phyloP scores from a whole-genome alignment of 2,888 invertebrate genomes.

The Nipponacmea schrenckii region DNA sequence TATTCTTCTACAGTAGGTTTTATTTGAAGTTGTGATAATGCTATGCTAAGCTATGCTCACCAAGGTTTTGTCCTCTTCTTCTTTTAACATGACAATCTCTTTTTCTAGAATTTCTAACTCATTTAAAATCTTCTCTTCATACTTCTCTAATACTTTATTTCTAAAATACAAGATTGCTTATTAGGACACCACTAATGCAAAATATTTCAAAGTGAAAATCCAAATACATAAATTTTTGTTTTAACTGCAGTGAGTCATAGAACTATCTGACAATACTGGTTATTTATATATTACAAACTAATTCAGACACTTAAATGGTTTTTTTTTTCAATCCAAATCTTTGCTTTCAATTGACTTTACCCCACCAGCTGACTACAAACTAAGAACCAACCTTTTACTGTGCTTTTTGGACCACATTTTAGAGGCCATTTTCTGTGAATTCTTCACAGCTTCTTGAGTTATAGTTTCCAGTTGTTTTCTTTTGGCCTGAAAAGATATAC shows the following conservation, averaged over 20 bases:
- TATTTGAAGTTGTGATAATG: neutral
- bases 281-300: too few relatives aligned
- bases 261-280: too few relatives aligned
- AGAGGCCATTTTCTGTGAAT: slow-evolving; percentile 36
- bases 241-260: too few relatives aligned
- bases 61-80: slow-evolving; percentile 41
- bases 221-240: too few relatives aligned
- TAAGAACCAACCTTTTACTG: slow-evolving; percentile 33
- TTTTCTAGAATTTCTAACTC: slow-evolving; percentile 42
- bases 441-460: slow-evolving; percentile 35
- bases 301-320: too few relatives aligned
- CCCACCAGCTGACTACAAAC: too few relatives aligned
- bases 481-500: slow-evolving; percentile 33
- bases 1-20: neutral
- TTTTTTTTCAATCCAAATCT: too few relatives aligned
- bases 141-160: slow-evolving; percentile 24
- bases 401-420: slow-evolving; percentile 35
- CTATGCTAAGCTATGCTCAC: slow-evolving; percentile 25
- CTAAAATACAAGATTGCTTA: slow-evolving; percentile 11
- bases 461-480: slow-evolving; percentile 35
- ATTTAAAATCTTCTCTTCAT: slow-evolving; percentile 36
- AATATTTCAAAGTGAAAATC: too few relatives aligned
- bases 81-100: slow-evolving; percentile 37
- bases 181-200: too few relatives aligned
- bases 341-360: too few relatives aligned